Base-by-base conservation (phyloP, 2,888 invertebrate species). In the Macroteleia sp. region DNA sequence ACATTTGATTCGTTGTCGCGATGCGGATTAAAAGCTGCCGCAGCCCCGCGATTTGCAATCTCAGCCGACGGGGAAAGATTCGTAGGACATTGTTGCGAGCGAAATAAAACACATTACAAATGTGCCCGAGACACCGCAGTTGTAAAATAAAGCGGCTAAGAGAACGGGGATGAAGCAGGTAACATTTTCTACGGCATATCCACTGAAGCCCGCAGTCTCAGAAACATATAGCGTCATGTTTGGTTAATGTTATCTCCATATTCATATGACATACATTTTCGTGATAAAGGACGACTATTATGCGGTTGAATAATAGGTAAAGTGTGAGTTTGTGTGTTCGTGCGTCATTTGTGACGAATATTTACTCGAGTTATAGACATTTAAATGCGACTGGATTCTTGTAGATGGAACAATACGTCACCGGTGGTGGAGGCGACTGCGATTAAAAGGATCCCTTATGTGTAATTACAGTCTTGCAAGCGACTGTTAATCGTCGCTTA, bases 201-300 rank as follows among this genome's bases (percentile, higher is more conserved):
- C 36, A 50, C 64, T 73, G 57, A 50, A 69, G 57, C 10, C 42
- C 42, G 57, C 62, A 67, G 67, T 39, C 67, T 59, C 41, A 46
- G 56, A 70, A 76, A 70, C 57, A 54, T 70, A 69, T 64, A 77
- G 66, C 76, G 69, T 77, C 71, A 77, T 76, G 73, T 77, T 77
- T 73, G 73, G 75, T 77, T 76, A 78, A 78, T 79, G 77, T 77
- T 79, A 78, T 81, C 79, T 76, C 67, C 73, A 73, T 77, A 64
- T 62, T 74, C 77, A 76, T 79, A 74, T 64, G 79, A 66, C 77
- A 74, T 34, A 69, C 69, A 79, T 76, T 70, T 70, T 64, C 69
- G 36, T 76, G 76, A 76, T 76, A 70, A 76, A 64, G 64, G 64
- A 76, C 56, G 62, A 36, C 46, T 56, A 67, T 75, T 75, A 69